Percentiles rank a stretch among this genome's conserved stretches.
phyloP scores from a whole-genome alignment of 2,888 invertebrate genomes.

The Synergus japonicus region DNA sequence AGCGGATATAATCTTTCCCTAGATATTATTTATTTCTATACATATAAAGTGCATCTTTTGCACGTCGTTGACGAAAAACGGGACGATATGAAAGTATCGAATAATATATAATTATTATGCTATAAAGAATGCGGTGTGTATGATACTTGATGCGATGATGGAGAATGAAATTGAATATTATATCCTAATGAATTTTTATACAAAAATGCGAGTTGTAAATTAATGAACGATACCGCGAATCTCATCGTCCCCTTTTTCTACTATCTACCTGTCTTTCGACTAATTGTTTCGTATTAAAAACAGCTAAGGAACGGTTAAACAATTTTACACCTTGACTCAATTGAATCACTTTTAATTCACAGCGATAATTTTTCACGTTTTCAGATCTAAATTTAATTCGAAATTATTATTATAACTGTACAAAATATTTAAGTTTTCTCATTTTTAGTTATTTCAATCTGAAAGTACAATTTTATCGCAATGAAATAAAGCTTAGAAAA shows the following conservation, averaged over 20 bases:
- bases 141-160: slow-evolving; percentile 21
- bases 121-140: slow-evolving; percentile 28
- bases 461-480: background rate
- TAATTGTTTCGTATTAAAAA: slow-evolving; percentile 21
- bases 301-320: background rate
- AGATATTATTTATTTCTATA: slow-evolving; percentile 63
- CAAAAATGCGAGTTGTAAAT: slow-evolving; percentile 35
- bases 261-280: slow-evolving; percentile 32
- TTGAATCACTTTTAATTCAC: background rate
- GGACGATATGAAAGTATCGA: slow-evolving; percentile 40
- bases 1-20: slow-evolving; percentile 59
- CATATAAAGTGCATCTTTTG: slow-evolving; percentile 37
- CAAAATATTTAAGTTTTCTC: background rate
- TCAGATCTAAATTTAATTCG: background rate
- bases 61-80: slow-evolving; percentile 35
- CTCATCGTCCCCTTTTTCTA: slow-evolving; percentile 40
- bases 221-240: slow-evolving; percentile 40
- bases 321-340: background rate
- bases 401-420: no score
- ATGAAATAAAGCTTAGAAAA: background rate
- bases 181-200: slow-evolving; percentile 14
- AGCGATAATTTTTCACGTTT: background rate
- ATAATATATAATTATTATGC: slow-evolving; percentile 12
- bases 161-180: slow-evolving; percentile 39
- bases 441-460: background rate